A percentile compares a stretch with the other conserved stretches of the same genome.
phyloP scores from a whole-genome alignment of 2,888 invertebrate species.

The Endotricha flammealis region DNA sequence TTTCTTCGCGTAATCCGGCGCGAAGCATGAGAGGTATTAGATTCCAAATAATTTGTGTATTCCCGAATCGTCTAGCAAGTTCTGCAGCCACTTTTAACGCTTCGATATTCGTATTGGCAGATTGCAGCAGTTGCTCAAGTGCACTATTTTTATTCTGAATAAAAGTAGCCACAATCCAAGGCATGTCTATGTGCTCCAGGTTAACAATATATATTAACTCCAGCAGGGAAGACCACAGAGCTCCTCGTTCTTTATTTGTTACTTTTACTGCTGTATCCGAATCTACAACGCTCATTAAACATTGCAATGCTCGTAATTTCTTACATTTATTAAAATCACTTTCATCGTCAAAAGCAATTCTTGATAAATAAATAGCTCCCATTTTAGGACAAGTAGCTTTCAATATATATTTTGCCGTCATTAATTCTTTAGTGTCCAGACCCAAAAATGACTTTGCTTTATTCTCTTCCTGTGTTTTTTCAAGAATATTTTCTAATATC shows the following conservation, averaged over 20 bases:
- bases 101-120: conserved; percentile 47
- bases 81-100: conserved; percentile 54
- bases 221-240: conserved; percentile 61
- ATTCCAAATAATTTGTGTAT: conserved; percentile 39
- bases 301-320: conserved; percentile 69
- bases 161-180: conserved; percentile 65
- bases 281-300: conserved; percentile 67
- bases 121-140: conserved; percentile 57
- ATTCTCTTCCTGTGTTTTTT: conserved; percentile 43
- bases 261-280: conserved; percentile 66
- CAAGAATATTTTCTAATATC: conserved; percentile 66
- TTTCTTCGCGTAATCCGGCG: conserved; percentile 53
- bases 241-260: conserved; percentile 55
- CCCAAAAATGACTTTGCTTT: conserved; percentile 38
- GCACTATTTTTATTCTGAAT: conserved; percentile 59
- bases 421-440: conserved; percentile 52
- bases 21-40: conserved; percentile 51
- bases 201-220: conserved; percentile 60
- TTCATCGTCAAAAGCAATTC: conserved; percentile 69
- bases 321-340: conserved; percentile 65
- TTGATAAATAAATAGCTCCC: conserved; percentile 70
- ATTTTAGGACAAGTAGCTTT: conserved; percentile 73
- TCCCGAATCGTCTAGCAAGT: conserved; percentile 52
- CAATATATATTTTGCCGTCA: conserved; percentile 69
- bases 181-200: conserved; percentile 66